phyloP scores from a whole-genome alignment of 2,888 invertebrate species.

The Caradrina clavipalpis region DNA sequence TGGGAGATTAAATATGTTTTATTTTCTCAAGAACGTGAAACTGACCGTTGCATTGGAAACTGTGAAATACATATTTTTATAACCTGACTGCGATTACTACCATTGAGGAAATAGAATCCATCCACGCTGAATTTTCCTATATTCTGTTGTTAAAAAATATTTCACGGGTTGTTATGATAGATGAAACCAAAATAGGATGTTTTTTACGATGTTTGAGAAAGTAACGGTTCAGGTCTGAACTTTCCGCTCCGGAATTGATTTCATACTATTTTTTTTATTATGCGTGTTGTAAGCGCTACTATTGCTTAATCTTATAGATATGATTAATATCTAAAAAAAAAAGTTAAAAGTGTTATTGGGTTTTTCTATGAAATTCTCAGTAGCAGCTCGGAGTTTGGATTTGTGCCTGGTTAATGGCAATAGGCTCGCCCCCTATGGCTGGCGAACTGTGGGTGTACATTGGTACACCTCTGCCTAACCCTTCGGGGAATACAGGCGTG shows the following conservation, averaged over 20 bases:
- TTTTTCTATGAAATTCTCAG: too few relatives aligned
- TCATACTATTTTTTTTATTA: not conserved
- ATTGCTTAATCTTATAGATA: not conserved
- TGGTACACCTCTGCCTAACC: too few relatives aligned
- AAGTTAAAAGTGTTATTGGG: too few relatives aligned
- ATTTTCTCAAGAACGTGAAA: not conserved
- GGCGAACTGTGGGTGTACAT: too few relatives aligned
- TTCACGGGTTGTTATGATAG: slow-evolving; percentile 4
- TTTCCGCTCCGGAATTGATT: not conserved
- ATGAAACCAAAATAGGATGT: not conserved
- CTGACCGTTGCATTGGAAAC: slow-evolving; percentile 5
- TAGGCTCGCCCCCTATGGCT: too few relatives aligned
- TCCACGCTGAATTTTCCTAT: slow-evolving; percentile 1
- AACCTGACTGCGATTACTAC: not conserved
- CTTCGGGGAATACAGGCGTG: too few relatives aligned
- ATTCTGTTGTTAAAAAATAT: slow-evolving; percentile 5
- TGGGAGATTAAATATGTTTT: slow-evolving; percentile 14
- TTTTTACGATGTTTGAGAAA: slow-evolving; percentile 1
- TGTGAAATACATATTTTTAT: slow-evolving; percentile 13
- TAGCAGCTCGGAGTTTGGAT: too few relatives aligned
- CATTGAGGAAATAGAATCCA: not conserved
- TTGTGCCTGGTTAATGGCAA: too few relatives aligned
- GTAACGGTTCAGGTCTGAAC: not conserved
- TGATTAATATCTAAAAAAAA: too few relatives aligned
- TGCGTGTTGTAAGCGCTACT: not conserved